Conservation (phyloP, 2,888 invertebrate genomes). For the Ornithoptera alexandrae region DNA sequence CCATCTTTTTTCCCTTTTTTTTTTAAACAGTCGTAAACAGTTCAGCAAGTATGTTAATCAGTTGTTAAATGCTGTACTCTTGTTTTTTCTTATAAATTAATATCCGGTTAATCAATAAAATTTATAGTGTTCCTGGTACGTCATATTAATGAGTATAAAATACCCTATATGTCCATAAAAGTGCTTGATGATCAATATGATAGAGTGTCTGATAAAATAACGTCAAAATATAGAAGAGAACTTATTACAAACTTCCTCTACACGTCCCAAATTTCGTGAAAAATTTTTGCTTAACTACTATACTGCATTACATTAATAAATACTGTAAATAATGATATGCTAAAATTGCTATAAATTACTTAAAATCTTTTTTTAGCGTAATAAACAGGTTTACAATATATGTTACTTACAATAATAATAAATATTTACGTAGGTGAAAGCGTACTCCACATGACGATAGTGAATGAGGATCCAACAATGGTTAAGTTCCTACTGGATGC, state of each 20-base stretch:
- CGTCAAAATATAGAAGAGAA: not conserved
- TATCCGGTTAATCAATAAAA: not conserved
- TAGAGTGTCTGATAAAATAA: constrained; percentile 56
- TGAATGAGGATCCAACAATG: constrained; percentile 98
- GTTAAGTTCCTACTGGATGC: constrained; percentile 96
- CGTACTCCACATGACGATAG: constrained; percentile 97
- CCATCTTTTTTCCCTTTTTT: not conserved
- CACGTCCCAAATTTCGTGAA: not conserved
- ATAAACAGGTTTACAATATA: no score
- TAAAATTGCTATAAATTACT: no score
- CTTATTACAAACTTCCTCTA: not conserved
- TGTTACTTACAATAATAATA: not conserved
- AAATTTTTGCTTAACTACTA: not conserved
- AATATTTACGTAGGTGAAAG: constrained; percentile 85
- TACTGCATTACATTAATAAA: not conserved
- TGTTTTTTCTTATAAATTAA: not conserved
- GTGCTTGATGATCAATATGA: constrained; percentile 49
- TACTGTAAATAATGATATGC: no score
- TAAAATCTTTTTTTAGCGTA: no score
- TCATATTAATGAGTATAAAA: not conserved
- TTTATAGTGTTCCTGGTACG: not conserved
- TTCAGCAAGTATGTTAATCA: not conserved
- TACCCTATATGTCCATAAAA: not conserved
- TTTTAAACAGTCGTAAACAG: not conserved
- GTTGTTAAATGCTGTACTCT: not conserved